Evolutionary conservation across 1,140 invertebrate species (phyloP).

Genomic region (Acromyrmex echinatior): DNA sequence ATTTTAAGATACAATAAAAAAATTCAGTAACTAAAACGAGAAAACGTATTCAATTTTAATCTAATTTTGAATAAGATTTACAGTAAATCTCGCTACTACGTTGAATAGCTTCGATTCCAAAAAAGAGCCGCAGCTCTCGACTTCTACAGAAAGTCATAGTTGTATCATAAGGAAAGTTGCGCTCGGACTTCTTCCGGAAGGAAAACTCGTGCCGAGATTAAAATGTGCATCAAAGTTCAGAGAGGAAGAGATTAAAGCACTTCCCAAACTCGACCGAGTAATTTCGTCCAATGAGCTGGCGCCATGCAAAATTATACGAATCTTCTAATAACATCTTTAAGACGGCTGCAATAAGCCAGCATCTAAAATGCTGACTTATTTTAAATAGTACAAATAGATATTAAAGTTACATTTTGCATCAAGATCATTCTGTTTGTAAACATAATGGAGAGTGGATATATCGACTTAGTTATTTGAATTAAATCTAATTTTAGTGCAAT

Average conservation of each 20-base stretch:
- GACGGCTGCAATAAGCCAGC: background rate
- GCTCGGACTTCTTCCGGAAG: slow-evolving; percentile 33
- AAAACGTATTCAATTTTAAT: background rate
- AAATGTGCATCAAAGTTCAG: slow-evolving; percentile 70
- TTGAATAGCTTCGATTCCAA: background rate
- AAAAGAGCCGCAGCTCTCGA: background rate
- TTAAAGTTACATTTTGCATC: slow-evolving; percentile 13
- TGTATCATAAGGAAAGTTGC: slow-evolving; percentile 44
- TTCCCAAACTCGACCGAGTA: slow-evolving; percentile 38
- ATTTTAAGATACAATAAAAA: background rate
- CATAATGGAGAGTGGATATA: background rate
- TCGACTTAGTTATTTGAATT: background rate
- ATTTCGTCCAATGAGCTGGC: slow-evolving; percentile 61
- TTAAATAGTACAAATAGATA: slow-evolving; percentile 13
- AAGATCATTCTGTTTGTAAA: background rate
- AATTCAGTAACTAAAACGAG: background rate
- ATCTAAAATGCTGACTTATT: background rate
- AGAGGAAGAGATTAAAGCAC: slow-evolving; percentile 71
- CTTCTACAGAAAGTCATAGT: background rate
- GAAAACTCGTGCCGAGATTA: slow-evolving; percentile 61
- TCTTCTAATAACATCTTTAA: slow-evolving; percentile 47
- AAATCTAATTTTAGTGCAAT: background rate
- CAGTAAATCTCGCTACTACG: background rate
- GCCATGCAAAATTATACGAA: slow-evolving; percentile 32
- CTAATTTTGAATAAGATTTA: background rate